Conservation (phyloP, 2,888 invertebrate species). For the Ctenicera cuprea region DNA sequence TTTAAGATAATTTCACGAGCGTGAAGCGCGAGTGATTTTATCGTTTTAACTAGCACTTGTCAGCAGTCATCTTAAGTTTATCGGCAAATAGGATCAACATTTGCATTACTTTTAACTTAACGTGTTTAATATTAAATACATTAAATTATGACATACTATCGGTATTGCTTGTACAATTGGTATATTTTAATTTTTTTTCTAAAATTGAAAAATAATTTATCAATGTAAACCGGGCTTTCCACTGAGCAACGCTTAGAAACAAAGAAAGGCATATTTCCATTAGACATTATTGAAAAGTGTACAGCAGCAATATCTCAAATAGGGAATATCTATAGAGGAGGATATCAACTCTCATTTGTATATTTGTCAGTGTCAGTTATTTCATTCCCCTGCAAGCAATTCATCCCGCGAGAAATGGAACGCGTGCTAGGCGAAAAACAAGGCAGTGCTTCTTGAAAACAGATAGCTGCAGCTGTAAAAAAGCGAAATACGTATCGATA, state of each 20-base stretch:
- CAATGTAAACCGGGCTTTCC: constrained; percentile 49
- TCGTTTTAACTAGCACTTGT: too few relatives aligned
- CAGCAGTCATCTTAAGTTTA: too few relatives aligned
- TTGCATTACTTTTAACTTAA: too few relatives aligned
- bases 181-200: neutral
- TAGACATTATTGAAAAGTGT: constrained; percentile 72
- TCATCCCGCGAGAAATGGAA: constrained; percentile 40
- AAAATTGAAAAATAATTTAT: neutral
- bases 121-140: too few relatives aligned
- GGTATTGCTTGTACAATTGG: too few relatives aligned
- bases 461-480: neutral
- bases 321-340: constrained; percentile 69
- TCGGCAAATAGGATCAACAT: too few relatives aligned
- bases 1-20: too few relatives aligned
- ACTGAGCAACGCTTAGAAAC: constrained; percentile 52
- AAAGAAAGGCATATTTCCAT: constrained; percentile 66
- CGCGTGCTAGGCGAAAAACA: constrained; percentile 32
- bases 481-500: constrained; percentile 21
- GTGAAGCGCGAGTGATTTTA: too few relatives aligned
- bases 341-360: constrained; percentile 71
- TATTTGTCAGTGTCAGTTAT: constrained; percentile 70
- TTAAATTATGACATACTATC: too few relatives aligned
- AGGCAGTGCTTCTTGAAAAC: constrained; percentile 13
- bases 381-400: constrained; percentile 49
- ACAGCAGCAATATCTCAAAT: constrained; percentile 70